Base-by-base conservation (phyloP, 1,140 invertebrate species). In the Hirudo medicinalis region DNA sequence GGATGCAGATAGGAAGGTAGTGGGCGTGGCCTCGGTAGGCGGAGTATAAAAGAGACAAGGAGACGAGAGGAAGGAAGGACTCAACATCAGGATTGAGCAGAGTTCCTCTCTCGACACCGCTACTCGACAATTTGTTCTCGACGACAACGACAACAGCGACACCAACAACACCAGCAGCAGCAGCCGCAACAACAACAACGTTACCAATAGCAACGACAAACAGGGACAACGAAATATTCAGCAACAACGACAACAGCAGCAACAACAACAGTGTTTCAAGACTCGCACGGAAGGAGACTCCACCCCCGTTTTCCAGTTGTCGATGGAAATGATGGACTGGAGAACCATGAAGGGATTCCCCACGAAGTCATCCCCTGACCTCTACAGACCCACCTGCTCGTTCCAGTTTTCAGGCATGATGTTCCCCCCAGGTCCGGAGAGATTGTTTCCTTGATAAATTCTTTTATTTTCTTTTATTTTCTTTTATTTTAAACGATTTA, bases 351-450 rank as follows among this genome's bases (percentile, higher is more conserved):
- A 63, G 57, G 57, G 57, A 17, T 32, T 63, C 11, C 8, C 57
- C 57, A 32, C 57, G 22, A 63, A 63, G 19, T 27, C 57, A 20
- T 63, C 57, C 1, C 57, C 57, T 25, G 57, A 63, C 57, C 29
- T 63, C 57, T 63, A 63, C 29, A 63, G 57, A n/a, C 22, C 57
- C 2, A 25, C 57, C 22, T 63, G 57, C 19, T 63, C 57, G 1
- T 63, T 63, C 57, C 57, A 63, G 19, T 32, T 63, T 25, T 32
- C 57, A 13, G 57, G 57, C 22, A 63, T 63, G 57, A 63, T 63
- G 57, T 63, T 63, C 20, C 29, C 57, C 1, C 22, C 57, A 63
- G 57, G 57, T 63, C 22, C 22, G 29, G 17, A 63, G 17, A 63
- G 43, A 49, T 8, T 49, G 15, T 17, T 49, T 49, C 15, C 9